These are phyloP conservation scores for Dendroctonus ponderosae DNA, from an alignment of 1,140 invertebrate genomes.

Conservation along the genomic window DNA sequence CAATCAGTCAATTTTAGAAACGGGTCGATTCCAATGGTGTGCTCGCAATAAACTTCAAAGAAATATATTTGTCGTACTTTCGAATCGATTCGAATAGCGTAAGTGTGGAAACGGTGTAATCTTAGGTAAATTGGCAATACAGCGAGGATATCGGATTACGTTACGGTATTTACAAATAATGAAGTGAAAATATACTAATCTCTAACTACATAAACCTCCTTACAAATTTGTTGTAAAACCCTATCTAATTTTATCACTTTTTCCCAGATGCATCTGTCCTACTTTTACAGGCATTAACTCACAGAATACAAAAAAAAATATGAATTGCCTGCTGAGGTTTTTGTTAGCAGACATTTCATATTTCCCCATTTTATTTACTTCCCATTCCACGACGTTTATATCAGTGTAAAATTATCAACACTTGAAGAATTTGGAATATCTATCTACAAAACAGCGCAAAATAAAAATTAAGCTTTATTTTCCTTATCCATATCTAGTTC, in stretches of 20 bases:
- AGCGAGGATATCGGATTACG: too few species aligned
- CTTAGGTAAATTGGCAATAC: too few species aligned
- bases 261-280: not conserved
- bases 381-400: slow-evolving; percentile 15
- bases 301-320: not conserved
- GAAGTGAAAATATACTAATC: not conserved
- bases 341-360: too few species aligned
- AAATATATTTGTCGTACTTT: too few species aligned
- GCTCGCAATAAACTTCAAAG: too few species aligned
- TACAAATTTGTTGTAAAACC: slow-evolving; percentile 24
- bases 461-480: slow-evolving; percentile 30
- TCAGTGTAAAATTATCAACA: slow-evolving; percentile 35
- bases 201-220: slow-evolving; percentile 5
- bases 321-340: too few species aligned
- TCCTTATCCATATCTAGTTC: slow-evolving; percentile 30
- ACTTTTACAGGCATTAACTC: not conserved
- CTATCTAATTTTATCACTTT: slow-evolving; percentile 28
- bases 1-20: too few species aligned
- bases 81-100: too few species aligned
- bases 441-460: slow-evolving; percentile 35
- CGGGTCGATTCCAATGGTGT: too few species aligned
- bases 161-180: not conserved
- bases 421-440: slow-evolving; percentile 36
- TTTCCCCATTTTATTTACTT: not conserved
- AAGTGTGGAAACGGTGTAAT: too few species aligned